Percentiles rank a stretch among this genome's conserved stretches.
These are phyloP conservation scores for Drosophila miranda DNA, from an alignment of 1,140 invertebrate genomes.

Conservation along the genomic window DNA sequence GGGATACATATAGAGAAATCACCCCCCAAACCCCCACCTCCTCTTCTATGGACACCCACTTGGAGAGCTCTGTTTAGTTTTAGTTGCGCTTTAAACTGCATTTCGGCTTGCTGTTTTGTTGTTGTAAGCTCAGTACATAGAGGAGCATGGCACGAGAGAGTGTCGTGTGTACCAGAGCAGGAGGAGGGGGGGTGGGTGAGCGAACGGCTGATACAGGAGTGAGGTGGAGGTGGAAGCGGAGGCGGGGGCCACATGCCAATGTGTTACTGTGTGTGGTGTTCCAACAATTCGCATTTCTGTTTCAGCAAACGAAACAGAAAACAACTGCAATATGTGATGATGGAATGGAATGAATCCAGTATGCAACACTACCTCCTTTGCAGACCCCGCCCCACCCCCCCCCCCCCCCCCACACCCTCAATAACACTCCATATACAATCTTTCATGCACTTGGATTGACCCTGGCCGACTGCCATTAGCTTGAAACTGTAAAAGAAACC, in stretches of 20 bases:
- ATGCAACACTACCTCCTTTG: conserved; percentile 8
- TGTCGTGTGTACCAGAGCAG: not conserved
- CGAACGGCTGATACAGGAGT: no score
- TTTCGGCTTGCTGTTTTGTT: conserved; percentile 61
- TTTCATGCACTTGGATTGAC: conserved; percentile 8
- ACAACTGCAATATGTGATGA: conserved; percentile 47
- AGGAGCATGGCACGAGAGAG: conserved; percentile 24
- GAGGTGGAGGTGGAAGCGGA: not conserved
- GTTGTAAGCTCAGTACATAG: conserved; percentile 65
- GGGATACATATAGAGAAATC: conserved; percentile 39
- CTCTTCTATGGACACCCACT: conserved; percentile 32
- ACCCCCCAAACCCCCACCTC: conserved; percentile 11
- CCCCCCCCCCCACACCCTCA: not conserved
- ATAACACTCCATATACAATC: not conserved
- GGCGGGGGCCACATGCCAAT: not conserved
- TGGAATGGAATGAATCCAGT: conserved; percentile 25
- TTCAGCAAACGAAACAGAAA: conserved; percentile 54
- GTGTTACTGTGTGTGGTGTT: conserved; percentile 17
- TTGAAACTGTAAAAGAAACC: conserved; percentile 1
- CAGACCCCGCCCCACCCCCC: not conserved
- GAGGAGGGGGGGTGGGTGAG: not conserved
- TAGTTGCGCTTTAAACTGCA: conserved; percentile 79
- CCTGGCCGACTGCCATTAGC: conserved; percentile 15
- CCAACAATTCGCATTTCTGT: conserved; percentile 43
- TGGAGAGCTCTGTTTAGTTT: conserved; percentile 72